Evolutionary conservation across 2,113 vertebrate genomes (phyloP).

Genomic region (Prochilodus magdalenae): DNA sequence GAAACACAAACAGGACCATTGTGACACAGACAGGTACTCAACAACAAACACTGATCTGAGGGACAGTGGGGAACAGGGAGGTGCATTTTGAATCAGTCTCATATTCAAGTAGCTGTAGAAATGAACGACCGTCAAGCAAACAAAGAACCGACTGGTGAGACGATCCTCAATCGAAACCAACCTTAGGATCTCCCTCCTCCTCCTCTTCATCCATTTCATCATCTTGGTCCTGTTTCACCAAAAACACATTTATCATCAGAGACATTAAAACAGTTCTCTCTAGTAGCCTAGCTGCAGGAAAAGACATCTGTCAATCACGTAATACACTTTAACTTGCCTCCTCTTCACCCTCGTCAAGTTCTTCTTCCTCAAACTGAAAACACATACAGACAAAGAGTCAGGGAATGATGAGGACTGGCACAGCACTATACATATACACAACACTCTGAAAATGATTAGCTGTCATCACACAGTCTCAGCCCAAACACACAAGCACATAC

Average conservation of each 20-base stretch:
- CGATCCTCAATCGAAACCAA: conserved; percentile 63
- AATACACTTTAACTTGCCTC: conserved; percentile 80
- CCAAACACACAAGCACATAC: background rate
- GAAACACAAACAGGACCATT: conserved; percentile 5
- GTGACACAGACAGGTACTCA: background rate
- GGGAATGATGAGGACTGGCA: background rate
- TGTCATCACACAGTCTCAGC: too few species aligned
- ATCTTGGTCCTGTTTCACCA: conserved; percentile 84
- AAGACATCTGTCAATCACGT: background rate
- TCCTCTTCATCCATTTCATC: conserved; percentile 92
- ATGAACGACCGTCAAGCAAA: conserved; percentile 26
- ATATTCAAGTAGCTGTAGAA: background rate
- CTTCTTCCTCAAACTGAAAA: conserved; percentile 93
- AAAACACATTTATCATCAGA: conserved; percentile 43
- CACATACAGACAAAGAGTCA: conserved; percentile 8
- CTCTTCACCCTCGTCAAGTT: conserved; percentile 94
- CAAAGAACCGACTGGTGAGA: background rate
- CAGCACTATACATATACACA: background rate
- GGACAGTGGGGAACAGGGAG: background rate
- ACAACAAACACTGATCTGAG: background rate
- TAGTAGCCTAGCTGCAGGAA: background rate
- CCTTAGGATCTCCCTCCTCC: conserved; percentile 89
- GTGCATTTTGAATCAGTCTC: background rate
- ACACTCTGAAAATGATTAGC: too few species aligned
- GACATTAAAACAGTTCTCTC: too few species aligned